Base-by-base conservation (phyloP, 2,113 vertebrate species). In the Plotosus lineatus region DNA sequence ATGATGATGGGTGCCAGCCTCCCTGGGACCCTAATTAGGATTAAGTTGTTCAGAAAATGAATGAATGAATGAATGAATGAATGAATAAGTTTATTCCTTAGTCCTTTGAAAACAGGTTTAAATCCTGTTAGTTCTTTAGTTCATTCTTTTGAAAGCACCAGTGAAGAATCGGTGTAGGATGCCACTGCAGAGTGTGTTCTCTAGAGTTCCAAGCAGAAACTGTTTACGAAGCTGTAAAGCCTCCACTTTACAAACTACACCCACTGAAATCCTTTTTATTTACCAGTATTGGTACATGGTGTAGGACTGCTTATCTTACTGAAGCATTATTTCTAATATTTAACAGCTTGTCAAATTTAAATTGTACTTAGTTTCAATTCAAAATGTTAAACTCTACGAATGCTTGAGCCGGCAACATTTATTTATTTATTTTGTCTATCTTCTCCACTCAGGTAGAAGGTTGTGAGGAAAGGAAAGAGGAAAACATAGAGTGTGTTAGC, bases 341-440 rank as follows among this genome's bases (percentile, higher is more conserved):
- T 79, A 81, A 73, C 63, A 85, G 80, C 42, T 78, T 66, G 72
- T 80, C 8, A 12, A n/a, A 51, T 83, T 65, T 1, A 61, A 61
- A 84, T 87, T 61, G 51, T 46, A 6, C 42, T 82, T 84, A 87
- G 89, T 55, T 81, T 87, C 79, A 89, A 83, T 82, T 88, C 85
- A 87, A 79, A 38, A 38, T 86, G 74, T 81, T 86, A 58, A 86
- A 77, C 40, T 75, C 85, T 82, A 36, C 72, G 85, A 85, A 82
- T 80, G 73, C 81, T 82, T 71, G 61, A 77, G 42, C 80, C 72
- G 36, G 19, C 31, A 83, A 75, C 48, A 71, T 86, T 79, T 48
- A 80, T n/a, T n/a, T n/a, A n/a, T n/a, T n/a, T n/a, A n/a, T n/a
- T n/a, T n/a, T n/a, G n/a, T n/a, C n/a, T n/a, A n/a, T 46, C 28